A percentile compares a stretch with the other conserved stretches of the same genome.
phyloP scores from a whole-genome alignment of 2,888 invertebrate genomes.

The Tetragnatha montana region DNA sequence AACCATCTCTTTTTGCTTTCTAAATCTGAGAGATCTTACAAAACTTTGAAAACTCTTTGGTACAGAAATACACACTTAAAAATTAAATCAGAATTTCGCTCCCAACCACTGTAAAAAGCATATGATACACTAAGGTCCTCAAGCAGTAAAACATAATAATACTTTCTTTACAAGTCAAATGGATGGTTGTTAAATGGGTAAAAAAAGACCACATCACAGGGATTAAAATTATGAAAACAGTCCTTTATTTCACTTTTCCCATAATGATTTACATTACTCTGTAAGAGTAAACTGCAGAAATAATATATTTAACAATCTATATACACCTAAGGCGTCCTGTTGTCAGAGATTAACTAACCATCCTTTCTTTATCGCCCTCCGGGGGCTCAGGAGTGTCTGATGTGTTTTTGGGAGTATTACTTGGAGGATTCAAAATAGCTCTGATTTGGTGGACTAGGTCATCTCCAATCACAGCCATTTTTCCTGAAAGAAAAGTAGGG shows the following conservation, averaged over 20 bases:
- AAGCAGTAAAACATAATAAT: too few species aligned
- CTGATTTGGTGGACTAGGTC: slow-evolving; percentile 51
- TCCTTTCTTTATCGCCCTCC: slow-evolving; percentile 26
- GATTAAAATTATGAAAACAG: background rate
- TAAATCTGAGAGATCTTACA: too few species aligned
- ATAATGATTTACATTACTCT: background rate
- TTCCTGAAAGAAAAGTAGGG: slow-evolving; percentile 38
- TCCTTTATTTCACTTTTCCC: background rate
- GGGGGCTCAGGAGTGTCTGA: slow-evolving; percentile 5
- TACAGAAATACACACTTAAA: too few species aligned
- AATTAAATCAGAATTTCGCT: too few species aligned
- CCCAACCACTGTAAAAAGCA: too few species aligned
- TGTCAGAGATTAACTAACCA: slow-evolving; percentile 28
- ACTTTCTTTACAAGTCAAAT: too few species aligned
- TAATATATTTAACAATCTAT: slow-evolving; percentile 36
- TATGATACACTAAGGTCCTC: too few species aligned
- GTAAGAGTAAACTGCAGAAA: background rate
- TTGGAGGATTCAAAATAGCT: slow-evolving; percentile 32
- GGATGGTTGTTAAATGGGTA: too few species aligned
- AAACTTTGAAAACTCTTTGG: too few species aligned
- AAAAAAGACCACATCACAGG: too few species aligned
- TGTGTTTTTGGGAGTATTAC: slow-evolving; percentile 29
- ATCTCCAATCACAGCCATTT: slow-evolving; percentile 35
- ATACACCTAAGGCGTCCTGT: background rate
- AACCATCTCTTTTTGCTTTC: too few species aligned